These are phyloP conservation scores for Umimayanthus kanabou DNA, from an alignment of 92 coral and sea anemone species.

Conservation along the genomic window DNA sequence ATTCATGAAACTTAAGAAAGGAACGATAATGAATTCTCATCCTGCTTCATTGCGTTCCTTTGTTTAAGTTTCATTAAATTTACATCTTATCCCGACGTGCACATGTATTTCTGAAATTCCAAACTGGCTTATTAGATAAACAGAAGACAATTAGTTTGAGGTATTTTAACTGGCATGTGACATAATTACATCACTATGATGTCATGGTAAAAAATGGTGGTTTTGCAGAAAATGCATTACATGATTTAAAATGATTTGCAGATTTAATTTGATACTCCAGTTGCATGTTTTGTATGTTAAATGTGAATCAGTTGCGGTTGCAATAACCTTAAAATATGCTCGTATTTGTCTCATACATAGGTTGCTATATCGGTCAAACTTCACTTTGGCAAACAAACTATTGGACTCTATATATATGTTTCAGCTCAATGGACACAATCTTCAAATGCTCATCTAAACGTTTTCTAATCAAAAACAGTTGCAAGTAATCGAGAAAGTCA, in stretches of 20 bases:
- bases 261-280: slow-evolving; percentile 20
- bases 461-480: slow-evolving; percentile 33
- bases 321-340: background rate
- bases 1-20: no score
- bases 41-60: no score
- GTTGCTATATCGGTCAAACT: background rate
- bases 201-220: background rate
- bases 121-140: slow-evolving; percentile 6
- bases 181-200: slow-evolving; percentile 24
- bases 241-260: slow-evolving; percentile 26
- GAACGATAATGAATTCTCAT: no score
- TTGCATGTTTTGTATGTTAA: background rate
- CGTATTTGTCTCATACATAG: slow-evolving; percentile 14
- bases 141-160: slow-evolving; percentile 22
- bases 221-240: slow-evolving; percentile 24
- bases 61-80: no score
- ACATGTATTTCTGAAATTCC: no score
- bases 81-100: no score
- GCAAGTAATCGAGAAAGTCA: slow-evolving; percentile 22
- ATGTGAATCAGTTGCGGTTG: no score
- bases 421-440: slow-evolving; percentile 34
- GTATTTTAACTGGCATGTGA: slow-evolving; percentile 17
- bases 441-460: slow-evolving; percentile 29
- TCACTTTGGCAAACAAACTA: slow-evolving; percentile 11
- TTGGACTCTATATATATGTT: slow-evolving; percentile 24